Evolutionary conservation across 2,113 vertebrate genomes (phyloP), one percentile per base, ranked within the genome.

Genomic region (Campylomormyrus tamandua): DNA sequence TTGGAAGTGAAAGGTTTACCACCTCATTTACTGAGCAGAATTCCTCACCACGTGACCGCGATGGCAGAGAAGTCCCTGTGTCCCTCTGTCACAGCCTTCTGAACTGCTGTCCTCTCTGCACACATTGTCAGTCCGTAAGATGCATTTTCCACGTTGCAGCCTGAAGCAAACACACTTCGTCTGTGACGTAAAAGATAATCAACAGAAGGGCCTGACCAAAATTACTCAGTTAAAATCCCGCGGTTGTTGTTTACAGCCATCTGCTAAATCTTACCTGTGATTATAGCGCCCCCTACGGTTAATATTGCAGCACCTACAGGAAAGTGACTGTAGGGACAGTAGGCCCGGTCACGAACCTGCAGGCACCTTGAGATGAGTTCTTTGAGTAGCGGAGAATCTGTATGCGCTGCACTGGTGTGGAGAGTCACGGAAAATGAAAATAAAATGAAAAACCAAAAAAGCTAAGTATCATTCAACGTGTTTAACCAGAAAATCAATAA

Each of bases 121-220:
- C 98, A 99, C 83, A 96, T 17, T 0, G 97, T 97, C 92, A 99
- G 94, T 0, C 96, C 94, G 42, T 95, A 96, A 89, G 95, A 96
- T 49, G 97, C 97, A 0, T 99, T 99, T 93, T 99, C 98, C 88
- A 99, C 93, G 0, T 99, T 99, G 92, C 98, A 99, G n/a, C 98
- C 98, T 99, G 93, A 93, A 45, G 70, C 56, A 89, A 88, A 53
- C 31, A 66, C 5, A 88, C 66, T 53, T 50, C 15, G 49, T 45
- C 24, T 31, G 15, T 17, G 21, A 15, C 8, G 8, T 8, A 9
- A 50, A 7, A 66, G n/a, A 87, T 24, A 24, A 39, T 19, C 74
- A 24, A 13, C 10, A 5, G 15, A 17, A 42, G 35, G 35, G 35
- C n/a, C 13, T 42, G 74, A 42, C 74, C 15, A 80, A 80, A 39